phyloP scores from a whole-genome alignment of 2,113 vertebrate genomes.

The Tragelaphus scriptus region DNA sequence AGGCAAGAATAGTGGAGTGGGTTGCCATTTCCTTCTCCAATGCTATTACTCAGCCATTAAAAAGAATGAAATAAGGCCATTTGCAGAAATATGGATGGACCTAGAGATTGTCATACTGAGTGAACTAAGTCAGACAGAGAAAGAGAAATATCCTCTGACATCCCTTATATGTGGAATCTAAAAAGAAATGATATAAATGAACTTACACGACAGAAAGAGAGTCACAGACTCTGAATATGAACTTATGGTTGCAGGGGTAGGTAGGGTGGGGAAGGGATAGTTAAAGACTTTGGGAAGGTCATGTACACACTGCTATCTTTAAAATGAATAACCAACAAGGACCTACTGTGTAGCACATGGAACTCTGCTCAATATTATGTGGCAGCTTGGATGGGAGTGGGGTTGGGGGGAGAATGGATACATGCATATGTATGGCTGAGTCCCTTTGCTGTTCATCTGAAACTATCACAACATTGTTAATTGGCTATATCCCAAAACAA shows the following conservation, averaged over 20 bases:
- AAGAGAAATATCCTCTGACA: not conserved
- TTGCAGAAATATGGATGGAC: not conserved
- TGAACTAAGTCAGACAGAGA: not conserved
- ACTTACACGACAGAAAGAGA: not conserved
- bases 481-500: not conserved
- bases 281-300: not conserved
- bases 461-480: not conserved
- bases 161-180: not conserved
- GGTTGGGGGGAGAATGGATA: not conserved
- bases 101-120: not conserved
- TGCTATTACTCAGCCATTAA: not conserved
- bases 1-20: too few relatives aligned
- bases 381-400: not conserved
- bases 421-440: not conserved
- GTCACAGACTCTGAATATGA: rapidly evolving
- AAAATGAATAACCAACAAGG: not conserved
- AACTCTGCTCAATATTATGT: not conserved
- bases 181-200: not conserved
- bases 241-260: not conserved
- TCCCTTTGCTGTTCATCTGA: not conserved
- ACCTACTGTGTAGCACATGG: not conserved
- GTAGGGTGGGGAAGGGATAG: not conserved
- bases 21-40: too few relatives aligned
- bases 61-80: not conserved
- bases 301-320: not conserved